A percentile compares a stretch with the other conserved stretches of the same genome.
Conservation (phyloP, 2,888 invertebrate species). For the Rhimphoctona megacephalus region DNA sequence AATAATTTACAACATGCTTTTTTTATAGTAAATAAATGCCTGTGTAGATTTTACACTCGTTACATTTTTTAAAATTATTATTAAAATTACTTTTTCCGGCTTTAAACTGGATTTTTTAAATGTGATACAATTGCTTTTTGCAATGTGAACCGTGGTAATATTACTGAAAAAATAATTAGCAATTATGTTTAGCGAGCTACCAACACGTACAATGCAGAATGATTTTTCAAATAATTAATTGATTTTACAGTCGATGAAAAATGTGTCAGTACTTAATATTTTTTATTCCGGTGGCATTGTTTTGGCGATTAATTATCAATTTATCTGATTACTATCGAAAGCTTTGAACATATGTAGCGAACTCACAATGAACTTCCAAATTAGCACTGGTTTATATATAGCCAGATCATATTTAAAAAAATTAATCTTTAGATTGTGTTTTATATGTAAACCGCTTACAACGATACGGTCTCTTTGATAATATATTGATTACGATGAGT, state of each 20-base stretch:
- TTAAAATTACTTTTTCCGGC: background rate
- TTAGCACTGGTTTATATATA: background rate
- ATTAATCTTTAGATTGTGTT: background rate
- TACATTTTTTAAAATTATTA: background rate
- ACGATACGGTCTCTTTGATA: background rate
- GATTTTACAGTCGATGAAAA: background rate
- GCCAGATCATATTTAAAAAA: background rate
- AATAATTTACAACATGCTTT: too few relatives aligned
- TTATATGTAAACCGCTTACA: background rate
- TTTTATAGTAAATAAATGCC: too few relatives aligned
- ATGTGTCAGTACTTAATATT: background rate
- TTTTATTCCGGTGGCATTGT: background rate
- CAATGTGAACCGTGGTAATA: too few relatives aligned
- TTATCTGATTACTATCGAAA: background rate
- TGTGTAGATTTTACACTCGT: too few relatives aligned
- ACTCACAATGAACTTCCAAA: background rate
- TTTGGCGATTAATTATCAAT: background rate
- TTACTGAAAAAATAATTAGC: background rate
- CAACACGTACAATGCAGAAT: background rate
- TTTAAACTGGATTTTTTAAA: background rate
- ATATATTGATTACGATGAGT: slow-evolving; percentile 18
- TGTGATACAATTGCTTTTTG: too few relatives aligned
- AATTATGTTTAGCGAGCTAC: background rate
- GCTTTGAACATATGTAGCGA: background rate
- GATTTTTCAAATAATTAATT: background rate